Conservation (phyloP, 2,888 invertebrate species). For the Cotesia congregata region DNA sequence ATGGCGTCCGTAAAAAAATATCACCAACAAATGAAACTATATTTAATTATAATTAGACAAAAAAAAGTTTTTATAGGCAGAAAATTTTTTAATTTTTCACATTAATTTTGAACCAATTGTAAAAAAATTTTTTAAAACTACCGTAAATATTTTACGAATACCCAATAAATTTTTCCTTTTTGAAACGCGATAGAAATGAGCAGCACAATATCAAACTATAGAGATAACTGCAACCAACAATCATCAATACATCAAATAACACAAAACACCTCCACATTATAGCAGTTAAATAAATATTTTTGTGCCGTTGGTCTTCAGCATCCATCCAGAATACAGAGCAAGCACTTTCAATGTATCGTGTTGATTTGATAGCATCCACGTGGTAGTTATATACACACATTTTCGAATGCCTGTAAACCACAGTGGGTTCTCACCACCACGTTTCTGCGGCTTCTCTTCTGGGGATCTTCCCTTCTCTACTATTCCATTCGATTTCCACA, state of each 20-base stretch:
- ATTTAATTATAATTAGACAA: too few relatives aligned
- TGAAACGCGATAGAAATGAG: too few relatives aligned
- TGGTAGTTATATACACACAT: not conserved
- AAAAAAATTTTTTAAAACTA: too few relatives aligned
- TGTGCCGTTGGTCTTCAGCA: not conserved
- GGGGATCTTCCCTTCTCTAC: not conserved
- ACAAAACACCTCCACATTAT: not conserved
- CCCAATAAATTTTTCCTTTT: too few relatives aligned
- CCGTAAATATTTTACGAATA: too few relatives aligned
- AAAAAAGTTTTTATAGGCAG: too few relatives aligned
- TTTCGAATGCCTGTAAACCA: slow-evolving; percentile 11
- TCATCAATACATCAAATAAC: not conserved
- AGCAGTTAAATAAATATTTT: not conserved
- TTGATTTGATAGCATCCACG: not conserved
- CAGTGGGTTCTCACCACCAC: not conserved
- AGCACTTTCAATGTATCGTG: not conserved
- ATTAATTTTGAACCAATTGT: too few relatives aligned
- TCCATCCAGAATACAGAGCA: not conserved
- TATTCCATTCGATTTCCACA: not conserved
- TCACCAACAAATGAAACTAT: too few relatives aligned
- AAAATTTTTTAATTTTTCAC: too few relatives aligned
- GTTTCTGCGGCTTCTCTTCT: slow-evolving; percentile 19
- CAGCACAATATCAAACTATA: too few relatives aligned
- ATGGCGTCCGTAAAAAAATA: too few relatives aligned
- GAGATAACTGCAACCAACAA: not conserved